Evolutionary conservation across 2,113 vertebrate genomes (phyloP), one percentile per base, ranked within the genome.

Genomic region (Laterallus jamaicensis): DNA sequence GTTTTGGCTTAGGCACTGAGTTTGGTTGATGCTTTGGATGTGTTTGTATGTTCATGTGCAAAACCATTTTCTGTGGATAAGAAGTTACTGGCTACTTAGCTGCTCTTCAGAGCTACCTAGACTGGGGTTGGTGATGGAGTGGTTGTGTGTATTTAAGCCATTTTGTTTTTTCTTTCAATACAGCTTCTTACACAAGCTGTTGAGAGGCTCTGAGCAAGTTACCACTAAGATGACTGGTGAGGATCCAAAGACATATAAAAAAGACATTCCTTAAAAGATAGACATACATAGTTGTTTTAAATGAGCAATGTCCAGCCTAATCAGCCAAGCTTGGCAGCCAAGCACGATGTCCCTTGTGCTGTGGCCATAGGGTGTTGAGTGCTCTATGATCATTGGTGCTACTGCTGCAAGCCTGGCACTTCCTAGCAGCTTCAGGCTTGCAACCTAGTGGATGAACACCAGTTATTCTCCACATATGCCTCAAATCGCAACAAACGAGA

Each of bases 391-490:
- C 37, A 4, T 25, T 39, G 9, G 0, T 1, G 12, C 5, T 15
- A 3, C 37, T 47, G 63, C 86, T 86, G 71, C 68, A 70, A 40
- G 50, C 49, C 42, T 75, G 58, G 39, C 66, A 9, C 54, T 86
- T 88, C 40, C 20, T 24, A 22, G 44, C 42, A 92, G 59, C 67
- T 69, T 39, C 0, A 0, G 20, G 28, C 42, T 68, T 78, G 42
- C 56, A n/a, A 10, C 0, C 0, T 32, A 56, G 3, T 39, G 32
- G 26, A 14, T 26, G 22, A 85, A 44, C 54, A 58, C 10, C 5
- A 10, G 19, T 64, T 60, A 58, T 76, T 60, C 0, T 0, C 40
- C 56, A 1, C 7, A 0, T 82, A 5, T 58, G 76, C 1, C 0
- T 73, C 19, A 40, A 18, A 35, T 35, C 35, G 35, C 35, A 35